A percentile compares a stretch with the other conserved stretches of the same genome.
phyloP scores from a whole-genome alignment of 2,113 vertebrate genomes.

The Cinclus cinclus region DNA sequence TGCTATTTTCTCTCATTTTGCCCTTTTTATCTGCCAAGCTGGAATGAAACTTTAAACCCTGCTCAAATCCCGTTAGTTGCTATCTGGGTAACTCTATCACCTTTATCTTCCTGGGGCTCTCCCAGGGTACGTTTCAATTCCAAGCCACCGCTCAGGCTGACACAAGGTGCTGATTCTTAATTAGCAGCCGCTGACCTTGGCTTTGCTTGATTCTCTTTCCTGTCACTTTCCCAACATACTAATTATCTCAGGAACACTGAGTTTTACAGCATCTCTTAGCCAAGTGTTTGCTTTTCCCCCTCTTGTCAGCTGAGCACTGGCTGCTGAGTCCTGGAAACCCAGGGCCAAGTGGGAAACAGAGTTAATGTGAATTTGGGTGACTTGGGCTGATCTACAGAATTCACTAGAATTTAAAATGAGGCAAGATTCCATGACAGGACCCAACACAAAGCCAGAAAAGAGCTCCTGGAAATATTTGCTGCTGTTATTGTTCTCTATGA shows the following conservation, averaged over 20 bases:
- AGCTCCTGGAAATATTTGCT: neutral
- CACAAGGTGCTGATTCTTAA: slow-evolving; percentile 70
- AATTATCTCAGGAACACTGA: slow-evolving; percentile 58
- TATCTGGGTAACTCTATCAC: slow-evolving; percentile 54
- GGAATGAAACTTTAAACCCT: slow-evolving; percentile 23
- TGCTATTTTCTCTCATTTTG: slow-evolving; percentile 15
- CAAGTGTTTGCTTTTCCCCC: neutral
- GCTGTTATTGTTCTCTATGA: fast-evolving
- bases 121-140: slow-evolving; percentile 54
- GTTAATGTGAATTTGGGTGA: neutral
- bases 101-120: slow-evolving; percentile 41
- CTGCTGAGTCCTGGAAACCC: neutral
- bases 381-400: neutral
- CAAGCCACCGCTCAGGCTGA: slow-evolving; percentile 43
- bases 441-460: neutral
- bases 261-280: neutral
- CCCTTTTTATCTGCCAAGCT: slow-evolving; percentile 28
- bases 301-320: neutral
- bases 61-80: slow-evolving; percentile 16
- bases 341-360: neutral
- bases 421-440: neutral
- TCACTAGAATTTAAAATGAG: neutral
- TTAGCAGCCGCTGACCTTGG: slow-evolving; percentile 66
- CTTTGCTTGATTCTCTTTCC: slow-evolving; percentile 54
- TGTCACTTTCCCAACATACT: slow-evolving; percentile 66